phyloP scores from a whole-genome alignment of 2,113 vertebrate genomes.

The Tor tambroides region DNA sequence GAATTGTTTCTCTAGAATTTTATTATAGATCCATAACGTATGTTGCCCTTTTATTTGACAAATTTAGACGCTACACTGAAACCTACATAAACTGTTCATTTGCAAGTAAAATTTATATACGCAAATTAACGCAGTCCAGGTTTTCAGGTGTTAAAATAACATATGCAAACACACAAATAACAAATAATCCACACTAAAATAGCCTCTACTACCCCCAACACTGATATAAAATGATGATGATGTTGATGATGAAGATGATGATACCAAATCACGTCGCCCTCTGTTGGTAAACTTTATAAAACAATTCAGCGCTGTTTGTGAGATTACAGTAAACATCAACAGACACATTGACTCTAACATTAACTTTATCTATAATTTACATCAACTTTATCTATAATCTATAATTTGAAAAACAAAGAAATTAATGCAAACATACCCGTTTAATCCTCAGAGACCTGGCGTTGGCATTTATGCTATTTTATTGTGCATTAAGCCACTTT shows the following conservation, averaged over 20 bases:
- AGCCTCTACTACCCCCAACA: background rate
- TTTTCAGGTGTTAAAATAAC: background rate
- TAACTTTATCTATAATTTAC: background rate
- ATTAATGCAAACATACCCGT: background rate
- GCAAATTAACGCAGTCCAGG: background rate
- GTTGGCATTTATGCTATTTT: too few relatives aligned
- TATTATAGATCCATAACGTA: background rate
- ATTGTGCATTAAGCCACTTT: background rate
- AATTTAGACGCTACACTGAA: background rate
- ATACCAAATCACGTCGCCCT: background rate
- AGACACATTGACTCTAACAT: background rate
- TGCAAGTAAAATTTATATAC: background rate
- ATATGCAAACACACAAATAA: background rate
- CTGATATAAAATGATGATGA: background rate
- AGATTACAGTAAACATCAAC: background rate
- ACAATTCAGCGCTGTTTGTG: background rate
- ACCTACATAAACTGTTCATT: background rate
- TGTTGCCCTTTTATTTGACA: background rate
- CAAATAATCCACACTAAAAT: background rate
- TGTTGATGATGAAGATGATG: background rate
- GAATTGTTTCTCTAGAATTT: background rate
- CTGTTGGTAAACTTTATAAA: slow-evolving; percentile 1
- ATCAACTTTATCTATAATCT: background rate
- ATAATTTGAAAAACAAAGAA: background rate
- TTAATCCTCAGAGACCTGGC: too few relatives aligned